Conservation (phyloP, 2,797 vertebrate genomes). For the Sebastes miniatus region DNA sequence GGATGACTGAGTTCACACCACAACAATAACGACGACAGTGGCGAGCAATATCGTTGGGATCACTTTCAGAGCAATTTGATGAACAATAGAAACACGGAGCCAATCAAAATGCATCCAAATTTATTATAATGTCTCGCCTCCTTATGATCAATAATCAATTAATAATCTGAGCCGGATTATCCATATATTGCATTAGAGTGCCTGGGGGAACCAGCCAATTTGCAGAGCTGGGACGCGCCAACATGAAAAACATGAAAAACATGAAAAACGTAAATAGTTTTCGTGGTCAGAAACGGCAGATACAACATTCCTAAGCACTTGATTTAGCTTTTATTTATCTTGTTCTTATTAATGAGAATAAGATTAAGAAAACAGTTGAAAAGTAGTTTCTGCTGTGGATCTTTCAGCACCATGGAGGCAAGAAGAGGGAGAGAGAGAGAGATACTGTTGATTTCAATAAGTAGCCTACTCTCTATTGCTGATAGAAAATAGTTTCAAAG, state of each 20-base stretch:
- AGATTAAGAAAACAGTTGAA: background rate
- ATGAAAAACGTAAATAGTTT: background rate
- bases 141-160: no score
- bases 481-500: background rate
- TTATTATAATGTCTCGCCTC: no score
- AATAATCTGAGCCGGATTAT: no score
- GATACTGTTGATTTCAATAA: background rate
- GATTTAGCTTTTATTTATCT: no score
- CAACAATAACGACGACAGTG: background rate
- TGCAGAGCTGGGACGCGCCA: accelerated
- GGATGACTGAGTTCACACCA: background rate
- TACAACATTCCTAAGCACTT: background rate
- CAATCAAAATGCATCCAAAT: no score
- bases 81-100: background rate
- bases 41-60: background rate
- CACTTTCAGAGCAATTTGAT: background rate
- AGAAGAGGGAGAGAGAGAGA: background rate
- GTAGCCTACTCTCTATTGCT: background rate
- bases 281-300: background rate
- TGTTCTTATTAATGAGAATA: background rate
- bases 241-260: accelerated
- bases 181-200: no score
- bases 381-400: background rate
- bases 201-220: accelerated
- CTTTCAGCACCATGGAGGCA: background rate